A percentile compares a stretch with the other conserved stretches of the same genome.
phyloP scores from a whole-genome alignment of 2,888 invertebrate genomes.

The Calliphora vomitoria region DNA sequence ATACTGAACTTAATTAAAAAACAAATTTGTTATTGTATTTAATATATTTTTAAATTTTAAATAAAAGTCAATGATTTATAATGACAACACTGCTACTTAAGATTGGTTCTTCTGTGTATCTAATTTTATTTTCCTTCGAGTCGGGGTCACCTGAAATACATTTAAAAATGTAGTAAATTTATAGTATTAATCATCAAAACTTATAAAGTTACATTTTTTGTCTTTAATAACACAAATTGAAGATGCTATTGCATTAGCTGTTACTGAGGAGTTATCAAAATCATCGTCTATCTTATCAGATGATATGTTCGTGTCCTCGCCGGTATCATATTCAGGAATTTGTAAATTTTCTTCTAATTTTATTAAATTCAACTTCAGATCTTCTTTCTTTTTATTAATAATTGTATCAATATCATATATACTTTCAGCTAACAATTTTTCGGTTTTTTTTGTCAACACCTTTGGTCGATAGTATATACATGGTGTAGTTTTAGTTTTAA shows the following conservation, averaged over 20 bases:
- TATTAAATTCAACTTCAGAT: constrained; percentile 88
- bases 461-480: constrained; percentile 95
- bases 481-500: constrained; percentile 94
- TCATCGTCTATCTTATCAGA: background rate
- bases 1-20: too few relatives aligned
- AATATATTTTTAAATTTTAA: background rate
- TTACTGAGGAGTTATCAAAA: background rate
- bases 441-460: constrained; percentile 89
- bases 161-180: background rate
- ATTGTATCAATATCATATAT: constrained; percentile 88
- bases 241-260: constrained; percentile 31
- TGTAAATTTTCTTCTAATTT: constrained; percentile 86
- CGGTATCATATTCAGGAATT: constrained; percentile 76
- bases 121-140: constrained; percentile 75
- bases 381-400: constrained; percentile 87
- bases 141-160: constrained; percentile 74
- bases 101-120: constrained; percentile 72
- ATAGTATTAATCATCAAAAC: background rate
- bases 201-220: constrained; percentile 33
- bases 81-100: constrained; percentile 76
- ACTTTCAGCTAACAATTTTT: constrained; percentile 88
- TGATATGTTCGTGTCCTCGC: constrained; percentile 50
- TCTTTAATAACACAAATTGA: constrained; percentile 57
- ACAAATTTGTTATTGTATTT: too few relatives aligned
- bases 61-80: constrained; percentile 54